These are phyloP conservation scores for Drosophila anceps DNA, from an alignment of 2,888 invertebrate genomes.

Conservation along the genomic window DNA sequence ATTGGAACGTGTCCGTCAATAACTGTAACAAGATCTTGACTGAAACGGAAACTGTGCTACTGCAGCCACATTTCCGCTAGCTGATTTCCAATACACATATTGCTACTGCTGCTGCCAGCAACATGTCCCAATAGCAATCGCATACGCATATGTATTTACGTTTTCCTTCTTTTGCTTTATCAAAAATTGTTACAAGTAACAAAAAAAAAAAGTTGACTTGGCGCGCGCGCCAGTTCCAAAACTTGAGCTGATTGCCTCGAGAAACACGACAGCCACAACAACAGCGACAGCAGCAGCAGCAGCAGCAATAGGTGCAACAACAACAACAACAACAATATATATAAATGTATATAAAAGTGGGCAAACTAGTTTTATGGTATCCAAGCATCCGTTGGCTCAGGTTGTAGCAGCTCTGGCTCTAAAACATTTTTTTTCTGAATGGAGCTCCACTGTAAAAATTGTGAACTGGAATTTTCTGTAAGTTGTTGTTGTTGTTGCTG, in stretches of 20 bases:
- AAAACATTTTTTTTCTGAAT: constrained; percentile 71
- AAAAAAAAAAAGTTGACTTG: constrained; percentile 67
- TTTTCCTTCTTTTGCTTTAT: constrained; percentile 20
- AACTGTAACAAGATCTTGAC: constrained; percentile 76
- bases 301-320: constrained; percentile 17
- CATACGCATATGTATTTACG: constrained; percentile 25
- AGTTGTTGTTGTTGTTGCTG: constrained; percentile 8
- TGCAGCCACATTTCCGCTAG: constrained; percentile 58
- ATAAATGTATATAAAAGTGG: constrained; percentile 71
- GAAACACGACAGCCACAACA: constrained; percentile 41
- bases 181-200: constrained; percentile 52
- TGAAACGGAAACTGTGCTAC: constrained; percentile 57
- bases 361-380: constrained; percentile 83
- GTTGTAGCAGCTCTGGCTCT: constrained; percentile 59
- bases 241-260: constrained; percentile 60
- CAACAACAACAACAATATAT: constrained; percentile 35
- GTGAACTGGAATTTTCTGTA: constrained; percentile 63
- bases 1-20: constrained; percentile 78
- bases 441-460: constrained; percentile 63
- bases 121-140: constrained; percentile 20
- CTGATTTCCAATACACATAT: constrained; percentile 38
- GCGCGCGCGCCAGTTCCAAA: constrained; percentile 70
- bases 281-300: constrained; percentile 29
- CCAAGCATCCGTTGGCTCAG: constrained; percentile 79
- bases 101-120: constrained; percentile 14